Percentiles rank a stretch among this genome's conserved stretches.
Conservation (phyloP, 2,888 invertebrate genomes). For the Alloplasta piceator region DNA sequence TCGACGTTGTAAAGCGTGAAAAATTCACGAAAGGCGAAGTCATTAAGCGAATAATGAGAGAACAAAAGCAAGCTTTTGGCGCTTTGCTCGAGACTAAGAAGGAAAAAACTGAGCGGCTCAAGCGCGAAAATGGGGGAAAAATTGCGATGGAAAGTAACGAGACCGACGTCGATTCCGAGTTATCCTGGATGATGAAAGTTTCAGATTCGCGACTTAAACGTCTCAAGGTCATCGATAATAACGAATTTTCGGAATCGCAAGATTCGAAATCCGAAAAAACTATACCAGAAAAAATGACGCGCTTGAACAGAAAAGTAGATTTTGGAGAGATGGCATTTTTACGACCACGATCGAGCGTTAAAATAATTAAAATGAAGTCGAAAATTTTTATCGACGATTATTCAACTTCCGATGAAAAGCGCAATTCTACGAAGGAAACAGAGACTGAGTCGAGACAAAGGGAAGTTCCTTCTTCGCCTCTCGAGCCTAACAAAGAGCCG, state of each 20-base stretch:
- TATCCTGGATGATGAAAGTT: slow-evolving; percentile 51
- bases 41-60: slow-evolving; percentile 83
- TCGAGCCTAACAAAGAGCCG: too few relatives aligned
- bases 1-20: not conserved
- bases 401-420: too few relatives aligned
- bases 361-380: too few relatives aligned
- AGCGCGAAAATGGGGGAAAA: slow-evolving; percentile 67
- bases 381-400: too few relatives aligned
- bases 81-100: slow-evolving; percentile 84
- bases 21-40: slow-evolving; percentile 81
- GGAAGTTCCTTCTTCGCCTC: too few relatives aligned
- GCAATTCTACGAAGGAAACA: too few relatives aligned
- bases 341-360: too few relatives aligned
- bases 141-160: not conserved
- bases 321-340: too few relatives aligned
- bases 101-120: slow-evolving; percentile 80
- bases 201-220: not conserved
- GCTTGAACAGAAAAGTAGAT: too few relatives aligned
- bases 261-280: not conserved
- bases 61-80: slow-evolving; percentile 85
- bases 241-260: not conserved
- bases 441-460: too few relatives aligned
- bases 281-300: not conserved
- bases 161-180: slow-evolving; percentile 43
- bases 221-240: too few relatives aligned